Percentiles rank a stretch among this genome's conserved stretches.
These are phyloP conservation scores for Phoenicopterus ruber DNA, from an alignment of 2,113 vertebrate genomes.

Conservation along the genomic window DNA sequence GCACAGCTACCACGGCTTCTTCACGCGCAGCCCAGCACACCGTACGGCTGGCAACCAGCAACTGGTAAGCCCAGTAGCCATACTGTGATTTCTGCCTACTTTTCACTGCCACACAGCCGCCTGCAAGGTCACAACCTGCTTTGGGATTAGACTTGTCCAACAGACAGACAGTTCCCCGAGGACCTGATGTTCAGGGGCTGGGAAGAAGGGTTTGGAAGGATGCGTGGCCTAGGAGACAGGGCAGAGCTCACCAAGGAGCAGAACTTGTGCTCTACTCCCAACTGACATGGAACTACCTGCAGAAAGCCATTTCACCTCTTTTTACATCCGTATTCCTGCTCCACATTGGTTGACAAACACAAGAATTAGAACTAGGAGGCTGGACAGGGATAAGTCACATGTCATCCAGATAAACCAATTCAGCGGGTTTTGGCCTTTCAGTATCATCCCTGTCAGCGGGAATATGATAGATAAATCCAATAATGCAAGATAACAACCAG, in stretches of 20 bases:
- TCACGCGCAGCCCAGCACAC: neutral
- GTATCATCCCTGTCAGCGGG: neutral
- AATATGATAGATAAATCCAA: neutral
- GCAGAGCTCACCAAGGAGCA: neutral
- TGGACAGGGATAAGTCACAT: neutral
- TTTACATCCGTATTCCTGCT: neutral
- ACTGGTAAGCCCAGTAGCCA: neutral
- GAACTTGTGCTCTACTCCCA: neutral
- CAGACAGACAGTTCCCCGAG: neutral
- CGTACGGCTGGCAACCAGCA: accelerated
- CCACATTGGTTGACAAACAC: neutral
- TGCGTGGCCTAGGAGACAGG: neutral
- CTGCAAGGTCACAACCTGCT: neutral
- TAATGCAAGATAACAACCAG: neutral
- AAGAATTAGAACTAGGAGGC: neutral
- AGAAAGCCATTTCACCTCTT: neutral
- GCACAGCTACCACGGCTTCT: neutral
- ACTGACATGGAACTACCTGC: neutral
- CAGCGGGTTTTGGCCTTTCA: neutral
- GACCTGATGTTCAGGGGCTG: accelerated
- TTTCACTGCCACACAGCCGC: neutral
- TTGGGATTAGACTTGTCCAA: neutral
- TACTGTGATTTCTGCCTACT: neutral
- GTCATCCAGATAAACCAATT: neutral
- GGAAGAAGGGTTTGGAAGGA: neutral